A percentile compares a stretch with the other conserved stretches of the same genome.
phyloP scores from a whole-genome alignment of 2,113 vertebrate species.

The Oryzias javanicus region DNA sequence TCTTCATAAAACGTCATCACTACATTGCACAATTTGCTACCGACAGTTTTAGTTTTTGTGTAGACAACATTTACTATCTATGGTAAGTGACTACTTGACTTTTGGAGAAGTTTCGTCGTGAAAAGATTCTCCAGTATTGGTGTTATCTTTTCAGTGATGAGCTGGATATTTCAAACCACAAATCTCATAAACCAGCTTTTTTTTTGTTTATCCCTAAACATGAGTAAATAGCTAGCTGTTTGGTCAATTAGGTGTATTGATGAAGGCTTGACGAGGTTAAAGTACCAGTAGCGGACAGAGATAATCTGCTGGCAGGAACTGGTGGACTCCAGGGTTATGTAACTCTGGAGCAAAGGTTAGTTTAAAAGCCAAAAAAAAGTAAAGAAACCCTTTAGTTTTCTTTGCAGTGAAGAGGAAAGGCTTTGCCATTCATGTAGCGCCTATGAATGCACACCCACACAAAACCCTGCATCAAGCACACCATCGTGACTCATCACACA shows the following conservation, averaged over 20 bases:
- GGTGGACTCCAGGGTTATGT: constrained; percentile 10
- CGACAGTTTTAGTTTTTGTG: too few species aligned
- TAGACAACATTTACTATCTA: too few species aligned
- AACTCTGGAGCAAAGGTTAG: constrained; percentile 22
- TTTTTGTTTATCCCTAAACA: too few species aligned
- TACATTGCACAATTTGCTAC: too few species aligned
- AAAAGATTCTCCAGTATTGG: too few species aligned
- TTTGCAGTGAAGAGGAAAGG: neutral
- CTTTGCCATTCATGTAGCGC: constrained; percentile 11
- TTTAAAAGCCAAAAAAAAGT: neutral
- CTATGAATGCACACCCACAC: constrained; percentile 7
- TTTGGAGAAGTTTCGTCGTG: too few species aligned
- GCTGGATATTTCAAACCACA: neutral
- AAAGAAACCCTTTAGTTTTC: neutral
- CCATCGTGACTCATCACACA: constrained; percentile 12
- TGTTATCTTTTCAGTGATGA: too few species aligned
- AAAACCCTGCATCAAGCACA: neutral
- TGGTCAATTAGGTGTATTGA: neutral
- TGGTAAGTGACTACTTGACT: too few species aligned
- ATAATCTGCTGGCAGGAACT: neutral
- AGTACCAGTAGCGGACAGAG: neutral
- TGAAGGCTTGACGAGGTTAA: neutral
- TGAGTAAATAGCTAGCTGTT: too few species aligned
- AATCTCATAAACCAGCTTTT: neutral
- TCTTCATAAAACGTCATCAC: too few species aligned